Evolutionary conservation across 2,797 vertebrate species (phyloP).

Genomic region (Nyctibius grandis): DNA sequence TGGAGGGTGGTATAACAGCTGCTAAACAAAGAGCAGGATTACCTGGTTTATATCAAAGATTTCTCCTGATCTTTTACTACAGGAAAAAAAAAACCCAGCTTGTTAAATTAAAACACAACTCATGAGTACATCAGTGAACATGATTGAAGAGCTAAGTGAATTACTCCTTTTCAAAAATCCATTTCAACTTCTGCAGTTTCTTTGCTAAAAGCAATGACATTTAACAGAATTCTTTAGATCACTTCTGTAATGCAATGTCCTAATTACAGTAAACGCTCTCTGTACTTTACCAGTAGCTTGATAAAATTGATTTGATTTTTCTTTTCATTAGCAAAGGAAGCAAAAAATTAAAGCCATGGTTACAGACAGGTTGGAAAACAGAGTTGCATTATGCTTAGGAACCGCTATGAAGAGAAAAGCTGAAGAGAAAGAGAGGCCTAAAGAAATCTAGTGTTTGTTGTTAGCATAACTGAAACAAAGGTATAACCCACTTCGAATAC

Average conservation of each 20-base stretch:
- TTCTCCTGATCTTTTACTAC: not conserved
- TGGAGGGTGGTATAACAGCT: not conserved
- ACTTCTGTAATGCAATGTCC: slow-evolving; percentile 5
- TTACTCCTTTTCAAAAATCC: slow-evolving; percentile 33
- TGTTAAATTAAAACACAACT: slow-evolving; percentile 1
- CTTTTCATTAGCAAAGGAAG: slow-evolving; percentile 35
- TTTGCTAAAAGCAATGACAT: slow-evolving; percentile 26
- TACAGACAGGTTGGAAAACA: not conserved
- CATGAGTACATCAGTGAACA: not conserved
- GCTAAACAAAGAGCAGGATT: not conserved
- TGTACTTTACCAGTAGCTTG: not conserved
- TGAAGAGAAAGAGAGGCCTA: not conserved
- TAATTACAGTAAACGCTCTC: slow-evolving; percentile 24
- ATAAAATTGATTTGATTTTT: slow-evolving; percentile 43
- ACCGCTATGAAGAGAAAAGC: not conserved
- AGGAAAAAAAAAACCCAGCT: not conserved
- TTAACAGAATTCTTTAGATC: slow-evolving; percentile 41
- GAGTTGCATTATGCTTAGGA: not conserved
- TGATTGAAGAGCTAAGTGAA: not conserved
- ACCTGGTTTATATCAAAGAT: not conserved
- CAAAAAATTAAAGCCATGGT: not conserved
- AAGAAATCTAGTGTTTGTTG: not conserved
- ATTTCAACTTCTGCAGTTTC: slow-evolving; percentile 22
- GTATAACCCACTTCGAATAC: not conserved
- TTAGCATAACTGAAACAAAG: not conserved